These are phyloP conservation scores for Pica pica DNA, from an alignment of 2,113 vertebrate genomes.

Conservation along the genomic window DNA sequence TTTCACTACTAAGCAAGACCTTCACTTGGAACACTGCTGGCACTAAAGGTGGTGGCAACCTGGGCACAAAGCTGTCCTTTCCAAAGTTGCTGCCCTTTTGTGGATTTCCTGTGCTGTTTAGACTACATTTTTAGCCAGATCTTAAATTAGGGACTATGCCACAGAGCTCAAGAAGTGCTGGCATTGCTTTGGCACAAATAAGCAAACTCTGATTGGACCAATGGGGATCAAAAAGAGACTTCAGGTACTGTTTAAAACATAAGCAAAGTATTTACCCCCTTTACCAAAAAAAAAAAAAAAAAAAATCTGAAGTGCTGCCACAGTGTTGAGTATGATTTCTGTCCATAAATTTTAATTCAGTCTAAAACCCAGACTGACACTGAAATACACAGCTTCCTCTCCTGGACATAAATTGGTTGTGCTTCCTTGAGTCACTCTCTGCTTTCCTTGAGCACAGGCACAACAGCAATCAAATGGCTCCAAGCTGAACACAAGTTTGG, in stretches of 20 bases:
- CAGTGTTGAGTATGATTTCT: neutral
- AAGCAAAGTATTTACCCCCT: neutral
- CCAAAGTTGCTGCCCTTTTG: neutral
- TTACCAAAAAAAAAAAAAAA: no score
- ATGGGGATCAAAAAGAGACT: neutral
- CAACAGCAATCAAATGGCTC: neutral
- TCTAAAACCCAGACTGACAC: neutral
- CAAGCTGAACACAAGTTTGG: no score
- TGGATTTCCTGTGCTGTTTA: neutral
- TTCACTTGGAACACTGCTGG: neutral
- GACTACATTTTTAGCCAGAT: neutral
- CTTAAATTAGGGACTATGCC: neutral
- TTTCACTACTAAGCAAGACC: neutral
- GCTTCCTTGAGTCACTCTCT: neutral
- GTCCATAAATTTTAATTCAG: neutral
- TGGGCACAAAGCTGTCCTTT: neutral
- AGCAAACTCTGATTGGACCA: neutral
- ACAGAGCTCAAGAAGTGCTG: neutral
- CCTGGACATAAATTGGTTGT: neutral
- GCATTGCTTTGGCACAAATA: neutral
- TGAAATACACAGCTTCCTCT: neutral
- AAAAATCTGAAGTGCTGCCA: neutral
- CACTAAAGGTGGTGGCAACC: neutral
- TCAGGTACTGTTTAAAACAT: neutral
- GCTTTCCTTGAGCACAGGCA: neutral